Evolutionary conservation across 2,888 invertebrate genomes (phyloP).

Genomic region (Blera fallax): DNA sequence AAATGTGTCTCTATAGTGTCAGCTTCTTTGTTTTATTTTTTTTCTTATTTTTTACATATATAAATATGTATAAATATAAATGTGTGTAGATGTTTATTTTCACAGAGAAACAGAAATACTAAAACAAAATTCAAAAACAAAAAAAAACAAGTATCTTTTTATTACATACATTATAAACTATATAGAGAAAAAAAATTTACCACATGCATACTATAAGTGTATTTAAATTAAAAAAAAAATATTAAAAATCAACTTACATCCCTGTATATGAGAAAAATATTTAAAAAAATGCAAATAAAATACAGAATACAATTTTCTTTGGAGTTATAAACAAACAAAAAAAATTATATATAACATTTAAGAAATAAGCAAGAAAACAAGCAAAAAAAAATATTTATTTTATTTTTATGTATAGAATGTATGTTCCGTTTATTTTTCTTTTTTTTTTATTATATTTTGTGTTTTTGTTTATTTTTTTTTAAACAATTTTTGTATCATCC

Average conservation of each 20-base stretch:
- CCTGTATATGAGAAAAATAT: conserved; percentile 30
- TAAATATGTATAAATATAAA: conserved; percentile 17
- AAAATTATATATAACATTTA: conserved; percentile 61
- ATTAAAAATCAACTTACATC: conserved; percentile 52
- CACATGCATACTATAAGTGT: conserved; percentile 57
- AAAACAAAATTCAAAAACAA: conserved; percentile 30
- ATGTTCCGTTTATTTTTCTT: conserved; percentile 73
- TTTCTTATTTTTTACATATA: conserved; percentile 10
- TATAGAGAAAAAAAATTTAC: conserved; percentile 34
- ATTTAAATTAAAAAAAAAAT: conserved; percentile 57
- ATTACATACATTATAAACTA: conserved; percentile 43
- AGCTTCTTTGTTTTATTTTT: conserved; percentile 24
- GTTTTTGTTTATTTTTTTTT: conserved; percentile 60
- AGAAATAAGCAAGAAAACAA: conserved; percentile 46
- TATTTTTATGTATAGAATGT: conserved; percentile 75
- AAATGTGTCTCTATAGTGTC: conserved; percentile 34
- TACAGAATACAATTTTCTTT: conserved; percentile 56
- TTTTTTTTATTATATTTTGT: conserved; percentile 49
- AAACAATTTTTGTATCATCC: conserved; percentile 57
- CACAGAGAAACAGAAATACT: not conserved
- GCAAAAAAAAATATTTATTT: conserved; percentile 74
- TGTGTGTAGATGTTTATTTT: conserved; percentile 48
- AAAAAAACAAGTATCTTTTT: conserved; percentile 31
- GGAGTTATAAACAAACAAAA: conserved; percentile 59
- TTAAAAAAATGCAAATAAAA: conserved; percentile 25